These are phyloP conservation scores for Montipora capitata DNA, from an alignment of 92 coral and sea anemone species.

Conservation along the genomic window DNA sequence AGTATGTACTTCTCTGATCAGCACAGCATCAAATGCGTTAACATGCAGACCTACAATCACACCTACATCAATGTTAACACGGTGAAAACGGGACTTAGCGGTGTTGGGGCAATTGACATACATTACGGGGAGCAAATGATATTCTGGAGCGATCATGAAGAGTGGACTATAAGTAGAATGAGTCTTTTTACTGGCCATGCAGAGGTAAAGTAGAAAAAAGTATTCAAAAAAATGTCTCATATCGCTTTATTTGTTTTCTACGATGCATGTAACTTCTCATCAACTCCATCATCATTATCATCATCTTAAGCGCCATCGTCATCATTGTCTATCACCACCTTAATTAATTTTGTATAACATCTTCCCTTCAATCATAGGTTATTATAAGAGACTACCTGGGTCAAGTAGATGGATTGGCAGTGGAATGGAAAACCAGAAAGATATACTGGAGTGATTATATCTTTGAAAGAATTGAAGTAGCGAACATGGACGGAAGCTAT, in stretches of 20 bases:
- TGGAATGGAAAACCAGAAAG: slow-evolving; percentile 82
- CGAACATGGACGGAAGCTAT: slow-evolving; percentile 74
- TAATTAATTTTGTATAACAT: too few relatives aligned
- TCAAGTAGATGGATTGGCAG: slow-evolving; percentile 79
- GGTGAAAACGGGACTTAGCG: slow-evolving; percentile 26
- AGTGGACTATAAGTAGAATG: slow-evolving; percentile 63
- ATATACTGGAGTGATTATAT: slow-evolving; percentile 84
- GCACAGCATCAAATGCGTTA: slow-evolving; percentile 64
- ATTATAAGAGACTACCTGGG: slow-evolving; percentile 39
- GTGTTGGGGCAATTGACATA: slow-evolving; percentile 60
- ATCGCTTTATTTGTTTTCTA: too few relatives aligned
- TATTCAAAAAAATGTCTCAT: too few relatives aligned
- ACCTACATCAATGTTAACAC: slow-evolving; percentile 27
- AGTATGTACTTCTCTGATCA: slow-evolving; percentile 55
- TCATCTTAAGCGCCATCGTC: too few relatives aligned
- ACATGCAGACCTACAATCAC: slow-evolving; percentile 30
- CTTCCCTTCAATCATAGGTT: background rate
- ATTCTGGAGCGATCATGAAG: slow-evolving; percentile 77
- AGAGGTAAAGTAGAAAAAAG: slow-evolving; percentile 28
- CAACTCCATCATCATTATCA: too few relatives aligned
- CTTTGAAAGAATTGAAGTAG: slow-evolving; percentile 81
- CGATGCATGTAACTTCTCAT: too few relatives aligned
- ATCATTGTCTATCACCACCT: too few relatives aligned
- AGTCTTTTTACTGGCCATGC: slow-evolving; percentile 60
- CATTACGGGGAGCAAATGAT: slow-evolving; percentile 51